Percentiles rank a stretch among this genome's conserved stretches.
These are phyloP conservation scores for Toxotes chatareus DNA, from an alignment of 2,113 vertebrate species.

Conservation along the genomic window DNA sequence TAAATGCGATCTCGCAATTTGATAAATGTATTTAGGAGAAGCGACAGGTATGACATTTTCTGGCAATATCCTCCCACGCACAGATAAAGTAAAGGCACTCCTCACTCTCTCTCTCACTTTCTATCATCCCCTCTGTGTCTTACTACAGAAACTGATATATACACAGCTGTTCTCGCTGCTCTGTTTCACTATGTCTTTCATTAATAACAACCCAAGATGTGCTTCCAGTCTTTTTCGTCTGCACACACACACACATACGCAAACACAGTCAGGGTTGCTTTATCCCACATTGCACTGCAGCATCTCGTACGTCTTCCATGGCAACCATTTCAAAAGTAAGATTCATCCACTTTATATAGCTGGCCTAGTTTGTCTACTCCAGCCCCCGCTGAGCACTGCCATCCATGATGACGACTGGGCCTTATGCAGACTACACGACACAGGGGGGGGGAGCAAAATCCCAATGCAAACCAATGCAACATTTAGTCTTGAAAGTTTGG, in stretches of 20 bases:
- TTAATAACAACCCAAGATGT: constrained; percentile 59
- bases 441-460: constrained; percentile 30
- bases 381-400: constrained; percentile 62
- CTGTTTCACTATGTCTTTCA: constrained; percentile 39
- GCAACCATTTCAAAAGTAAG: constrained; percentile 73
- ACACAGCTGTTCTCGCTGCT: constrained; percentile 27
- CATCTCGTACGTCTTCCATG: constrained; percentile 64
- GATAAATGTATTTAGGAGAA: constrained; percentile 77
- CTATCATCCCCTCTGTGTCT: constrained; percentile 11
- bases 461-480: constrained; percentile 48
- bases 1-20: constrained; percentile 66
- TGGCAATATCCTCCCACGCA: constrained; percentile 22
- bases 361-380: constrained; percentile 76
- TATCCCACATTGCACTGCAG: constrained; percentile 53
- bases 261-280: constrained; percentile 26
- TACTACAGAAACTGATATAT: constrained; percentile 10
- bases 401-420: constrained; percentile 52
- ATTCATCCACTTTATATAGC: constrained; percentile 78
- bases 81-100: constrained; percentile 22
- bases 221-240: constrained; percentile 33
- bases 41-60: constrained; percentile 76
- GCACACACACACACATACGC: neutral
- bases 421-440: constrained; percentile 25
- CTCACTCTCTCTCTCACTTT: constrained; percentile 9
- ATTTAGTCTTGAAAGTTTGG: constrained; percentile 51